These are phyloP conservation scores for Lepidocyrtinus sp. DNA, from an alignment of 2,888 invertebrate genomes.

Conservation along the genomic window DNA sequence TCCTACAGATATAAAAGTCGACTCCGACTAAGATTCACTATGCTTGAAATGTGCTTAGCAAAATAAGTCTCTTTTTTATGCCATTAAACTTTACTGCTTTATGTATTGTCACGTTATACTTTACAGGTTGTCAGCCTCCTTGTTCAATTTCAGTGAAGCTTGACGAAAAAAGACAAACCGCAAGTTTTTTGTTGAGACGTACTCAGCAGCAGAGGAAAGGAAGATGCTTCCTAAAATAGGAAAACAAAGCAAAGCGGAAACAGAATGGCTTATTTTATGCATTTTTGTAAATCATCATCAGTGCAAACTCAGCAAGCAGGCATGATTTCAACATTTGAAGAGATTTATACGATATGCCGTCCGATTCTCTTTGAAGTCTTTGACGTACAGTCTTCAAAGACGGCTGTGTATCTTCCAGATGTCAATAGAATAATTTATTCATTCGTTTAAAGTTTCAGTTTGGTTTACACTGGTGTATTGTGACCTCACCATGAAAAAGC, in stretches of 20 bases:
- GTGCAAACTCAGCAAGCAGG: no score
- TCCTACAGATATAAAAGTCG: no score
- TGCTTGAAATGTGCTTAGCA: no score
- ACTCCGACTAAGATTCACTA: no score
- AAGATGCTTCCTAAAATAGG: conserved; percentile 1
- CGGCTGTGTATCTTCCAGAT: no score
- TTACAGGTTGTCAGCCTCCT: conserved; percentile 34
- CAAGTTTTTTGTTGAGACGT: conserved; percentile 4
- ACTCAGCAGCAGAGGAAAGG: background rate
- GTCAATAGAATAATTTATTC: no score
- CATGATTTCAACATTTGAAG: no score
- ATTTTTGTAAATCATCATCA: no score
- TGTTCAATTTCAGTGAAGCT: conserved; percentile 38
- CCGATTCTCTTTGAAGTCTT: background rate
- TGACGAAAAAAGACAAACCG: conserved; percentile 35
- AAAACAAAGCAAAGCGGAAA: background rate
- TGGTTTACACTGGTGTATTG: background rate
- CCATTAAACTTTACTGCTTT: conserved; percentile 29
- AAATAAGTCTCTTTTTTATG: conserved; percentile 4
- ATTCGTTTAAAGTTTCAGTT: no score
- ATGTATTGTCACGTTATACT: conserved; percentile 46
- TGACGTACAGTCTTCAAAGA: no score
- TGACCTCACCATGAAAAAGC: background rate
- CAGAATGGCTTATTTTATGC: conserved; percentile 2
- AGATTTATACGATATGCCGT: background rate